Percentiles rank a stretch among this genome's conserved stretches.
These are phyloP conservation scores for Acanthopagrus latus DNA, from an alignment of 2,797 vertebrate genomes.

Conservation along the genomic window DNA sequence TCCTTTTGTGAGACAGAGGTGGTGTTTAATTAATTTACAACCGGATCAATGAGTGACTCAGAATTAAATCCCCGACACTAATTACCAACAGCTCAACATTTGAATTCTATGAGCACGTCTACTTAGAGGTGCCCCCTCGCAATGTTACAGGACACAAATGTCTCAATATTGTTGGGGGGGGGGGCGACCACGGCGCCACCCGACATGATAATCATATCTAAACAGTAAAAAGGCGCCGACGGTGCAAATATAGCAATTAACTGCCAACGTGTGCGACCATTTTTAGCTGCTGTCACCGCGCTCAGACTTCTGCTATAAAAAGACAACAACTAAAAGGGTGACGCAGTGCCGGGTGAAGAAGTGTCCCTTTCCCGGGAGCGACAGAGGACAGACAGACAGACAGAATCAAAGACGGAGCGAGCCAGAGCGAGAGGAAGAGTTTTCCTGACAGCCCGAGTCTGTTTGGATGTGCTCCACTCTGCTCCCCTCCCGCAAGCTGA, in stretches of 20 bases:
- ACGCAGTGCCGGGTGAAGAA: conserved; percentile 65
- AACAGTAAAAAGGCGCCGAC: conserved; percentile 32
- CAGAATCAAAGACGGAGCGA: conserved; percentile 67
- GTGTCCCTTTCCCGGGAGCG: conserved; percentile 73
- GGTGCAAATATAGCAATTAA: conserved; percentile 69
- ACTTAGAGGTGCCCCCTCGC: not conserved
- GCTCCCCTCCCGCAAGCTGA: conserved; percentile 60
- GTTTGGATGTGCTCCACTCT: conserved; percentile 69
- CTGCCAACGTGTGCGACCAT: conserved; percentile 66
- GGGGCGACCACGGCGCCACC: not conserved
- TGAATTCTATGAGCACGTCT: conserved; percentile 1
- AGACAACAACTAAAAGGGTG: conserved; percentile 73
- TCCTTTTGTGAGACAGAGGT: conserved; percentile 4
- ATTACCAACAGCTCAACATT: conserved; percentile 10
- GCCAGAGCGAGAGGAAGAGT: conserved; percentile 62
- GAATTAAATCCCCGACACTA: not conserved
- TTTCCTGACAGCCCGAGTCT: conserved; percentile 76
- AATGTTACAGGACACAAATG: conserved; percentile 2
- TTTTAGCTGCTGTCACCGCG: conserved; percentile 78
- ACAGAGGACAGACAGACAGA: conserved; percentile 71
- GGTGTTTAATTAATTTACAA: not conserved
- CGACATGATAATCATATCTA: conserved; percentile 17
- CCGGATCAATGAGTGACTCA: conserved; percentile 10
- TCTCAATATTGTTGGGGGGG: not conserved
- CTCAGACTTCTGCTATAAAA: conserved; percentile 76